Evolutionary conservation across 2,113 vertebrate genomes (phyloP).

Genomic region (Seriola rivoliana): DNA sequence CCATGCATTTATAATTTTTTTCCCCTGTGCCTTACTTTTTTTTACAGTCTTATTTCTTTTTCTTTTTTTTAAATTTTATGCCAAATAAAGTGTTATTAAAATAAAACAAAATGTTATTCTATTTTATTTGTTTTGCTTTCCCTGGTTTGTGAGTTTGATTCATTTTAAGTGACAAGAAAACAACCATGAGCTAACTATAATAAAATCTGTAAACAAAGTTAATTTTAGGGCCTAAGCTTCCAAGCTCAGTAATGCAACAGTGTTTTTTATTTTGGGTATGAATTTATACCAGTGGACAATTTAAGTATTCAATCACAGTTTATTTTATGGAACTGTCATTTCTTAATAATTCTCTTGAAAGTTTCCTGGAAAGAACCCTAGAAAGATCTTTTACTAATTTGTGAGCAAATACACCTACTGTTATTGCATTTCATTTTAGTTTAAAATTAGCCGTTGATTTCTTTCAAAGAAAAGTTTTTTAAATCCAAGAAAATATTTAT

Average conservation of each 20-base stretch:
- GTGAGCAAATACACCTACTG: no score
- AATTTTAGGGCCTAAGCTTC: no score
- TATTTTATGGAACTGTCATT: no score
- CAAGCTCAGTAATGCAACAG: no score
- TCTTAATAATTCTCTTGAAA: no score
- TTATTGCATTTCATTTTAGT: neutral
- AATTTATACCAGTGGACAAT: no score
- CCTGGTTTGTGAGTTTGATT: neutral
- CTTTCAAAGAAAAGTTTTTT: neutral
- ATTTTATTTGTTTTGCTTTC: neutral
- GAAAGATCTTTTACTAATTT: no score
- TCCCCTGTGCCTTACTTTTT: slow-evolving; percentile 72
- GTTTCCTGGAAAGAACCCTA: no score
- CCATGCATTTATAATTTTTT: slow-evolving; percentile 77
- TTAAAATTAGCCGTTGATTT: neutral
- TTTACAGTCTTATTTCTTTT: slow-evolving; percentile 44
- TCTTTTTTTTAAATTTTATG: slow-evolving; percentile 56
- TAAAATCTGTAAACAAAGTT: neutral
- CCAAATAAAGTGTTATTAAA: slow-evolving; percentile 72
- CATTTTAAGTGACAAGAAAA: neutral
- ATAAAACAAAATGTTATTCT: slow-evolving; percentile 13
- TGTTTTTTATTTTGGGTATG: no score
- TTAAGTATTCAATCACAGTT: no score
- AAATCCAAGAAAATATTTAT: neutral
- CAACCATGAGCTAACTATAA: neutral